Evolutionary conservation across 2,797 vertebrate genomes (phyloP), one percentile per base, ranked within the genome.

Genomic region (Gadopsis marmoratus): DNA sequence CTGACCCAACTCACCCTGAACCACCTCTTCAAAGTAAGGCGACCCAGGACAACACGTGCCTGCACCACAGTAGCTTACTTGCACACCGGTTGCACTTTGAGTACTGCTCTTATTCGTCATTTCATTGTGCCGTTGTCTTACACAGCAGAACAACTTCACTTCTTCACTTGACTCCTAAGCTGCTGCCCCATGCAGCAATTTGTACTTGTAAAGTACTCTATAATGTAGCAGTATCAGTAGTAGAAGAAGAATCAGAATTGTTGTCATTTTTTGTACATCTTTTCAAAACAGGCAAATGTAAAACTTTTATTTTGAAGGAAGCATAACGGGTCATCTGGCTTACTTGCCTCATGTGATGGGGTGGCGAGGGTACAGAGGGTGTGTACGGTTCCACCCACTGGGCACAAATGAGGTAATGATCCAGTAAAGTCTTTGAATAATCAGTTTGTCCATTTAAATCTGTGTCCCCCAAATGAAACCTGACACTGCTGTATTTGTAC

Each of bases 291-390:
- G 0, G 9, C 12, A 19, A 39, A 33, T 43, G 5, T 9, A 50
- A 3, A 54, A 50, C 79, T 83, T 74, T 89, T 85, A 81, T 70
- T 85, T 74, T 83, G 83, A 81, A 85, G 56, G 50, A 68, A 55
- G 60, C 19, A 0, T 43, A 29, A 48, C 31, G 26, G 31, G 12
- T n/a, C 54, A 13, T 37, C 11, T 41, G 29, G n/a, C 11, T 7
- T 11, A 33, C n/a, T n/a, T 35, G 33, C 6, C 33, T 71, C 0
- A 13, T 64, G 11, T 62, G 23, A 33, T 35, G 45, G 14, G 43
- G 33, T 45, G 37, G 7, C 1, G 4, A 12, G 26, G 11, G 14
- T 31, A 23, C 10, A 13, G 21, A 8, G 65, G 73, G 50, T 23
- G 43, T n/a, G 55, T 61, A 31, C 26, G 0, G 23, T 59, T 64